phyloP scores from a whole-genome alignment of 2,113 vertebrate genomes.

The Pterocles gutturalis region DNA sequence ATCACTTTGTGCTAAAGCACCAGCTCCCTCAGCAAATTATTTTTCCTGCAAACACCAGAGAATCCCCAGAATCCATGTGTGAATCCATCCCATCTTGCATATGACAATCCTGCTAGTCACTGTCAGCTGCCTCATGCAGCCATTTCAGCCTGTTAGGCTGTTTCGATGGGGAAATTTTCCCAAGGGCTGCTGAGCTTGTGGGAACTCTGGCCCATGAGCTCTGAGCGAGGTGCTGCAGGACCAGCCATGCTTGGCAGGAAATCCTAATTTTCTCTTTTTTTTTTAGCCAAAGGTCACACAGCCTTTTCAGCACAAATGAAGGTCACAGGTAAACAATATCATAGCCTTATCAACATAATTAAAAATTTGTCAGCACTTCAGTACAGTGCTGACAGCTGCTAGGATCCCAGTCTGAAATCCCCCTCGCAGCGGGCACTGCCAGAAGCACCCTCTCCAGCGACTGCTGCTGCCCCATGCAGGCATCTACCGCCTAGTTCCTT shows the following conservation, averaged over 20 bases:
- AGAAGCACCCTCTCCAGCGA: background rate
- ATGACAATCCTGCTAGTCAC: background rate
- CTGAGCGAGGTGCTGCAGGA: background rate
- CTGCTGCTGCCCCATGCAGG: background rate
- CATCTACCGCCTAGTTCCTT: background rate
- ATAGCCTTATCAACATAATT: background rate
- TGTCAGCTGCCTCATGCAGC: background rate
- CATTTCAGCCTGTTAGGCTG: too few relatives aligned
- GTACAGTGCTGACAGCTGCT: background rate
- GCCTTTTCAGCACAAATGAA: background rate
- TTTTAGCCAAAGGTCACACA: background rate
- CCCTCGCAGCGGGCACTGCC: accelerated
- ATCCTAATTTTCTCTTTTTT: background rate
- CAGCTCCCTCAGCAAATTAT: background rate
- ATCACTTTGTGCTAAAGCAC: background rate
- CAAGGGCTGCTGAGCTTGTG: accelerated
- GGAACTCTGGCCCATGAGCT: background rate
- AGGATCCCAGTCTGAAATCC: background rate
- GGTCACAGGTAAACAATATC: background rate
- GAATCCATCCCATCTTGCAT: accelerated
- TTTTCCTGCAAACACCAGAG: background rate
- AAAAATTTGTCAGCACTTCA: background rate
- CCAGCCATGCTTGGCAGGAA: background rate
- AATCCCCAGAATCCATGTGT: background rate
- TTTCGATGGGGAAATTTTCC: background rate